Evolutionary conservation across 2,888 invertebrate genomes (phyloP).

Genomic region (Micoletzkya japonica): DNA sequence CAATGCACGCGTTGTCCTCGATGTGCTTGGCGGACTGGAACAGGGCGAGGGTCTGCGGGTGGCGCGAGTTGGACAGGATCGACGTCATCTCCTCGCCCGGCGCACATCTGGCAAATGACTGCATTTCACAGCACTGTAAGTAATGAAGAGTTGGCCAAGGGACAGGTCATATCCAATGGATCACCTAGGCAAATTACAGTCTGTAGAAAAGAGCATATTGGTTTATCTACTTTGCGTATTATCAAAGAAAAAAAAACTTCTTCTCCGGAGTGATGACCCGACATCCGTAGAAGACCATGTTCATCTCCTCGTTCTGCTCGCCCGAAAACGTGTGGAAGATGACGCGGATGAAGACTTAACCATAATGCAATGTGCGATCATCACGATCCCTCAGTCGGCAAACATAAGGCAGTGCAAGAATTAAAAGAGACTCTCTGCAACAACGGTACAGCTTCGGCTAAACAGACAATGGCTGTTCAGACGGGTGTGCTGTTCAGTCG

Average conservation of each 20-base stretch:
- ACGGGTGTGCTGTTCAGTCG: no score
- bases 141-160: not conserved
- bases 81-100: slow-evolving; percentile 41
- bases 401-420: not conserved
- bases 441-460: no score
- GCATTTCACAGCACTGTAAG: not conserved
- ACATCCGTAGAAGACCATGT: slow-evolving; percentile 37
- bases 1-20: slow-evolving; percentile 49
- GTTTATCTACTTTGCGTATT: no score
- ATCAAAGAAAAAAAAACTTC: not conserved
- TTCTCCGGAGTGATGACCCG: not conserved
- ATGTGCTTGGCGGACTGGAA: slow-evolving; percentile 51
- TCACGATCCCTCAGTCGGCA: not conserved
- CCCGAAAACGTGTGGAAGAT: slow-evolving; percentile 49
- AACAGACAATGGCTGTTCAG: no score
- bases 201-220: no score
- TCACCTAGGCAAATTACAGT: not conserved
- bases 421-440: no score
- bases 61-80: slow-evolving; percentile 49
- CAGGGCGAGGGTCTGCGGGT: slow-evolving; percentile 50
- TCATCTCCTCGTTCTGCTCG: slow-evolving; percentile 52
- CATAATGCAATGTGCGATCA: no score
- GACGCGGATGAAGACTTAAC: slow-evolving; percentile 43
- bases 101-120: slow-evolving; percentile 31
- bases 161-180: not conserved